phyloP scores from a whole-genome alignment of 2,888 invertebrate genomes.

The Caradrina clavipalpis region DNA sequence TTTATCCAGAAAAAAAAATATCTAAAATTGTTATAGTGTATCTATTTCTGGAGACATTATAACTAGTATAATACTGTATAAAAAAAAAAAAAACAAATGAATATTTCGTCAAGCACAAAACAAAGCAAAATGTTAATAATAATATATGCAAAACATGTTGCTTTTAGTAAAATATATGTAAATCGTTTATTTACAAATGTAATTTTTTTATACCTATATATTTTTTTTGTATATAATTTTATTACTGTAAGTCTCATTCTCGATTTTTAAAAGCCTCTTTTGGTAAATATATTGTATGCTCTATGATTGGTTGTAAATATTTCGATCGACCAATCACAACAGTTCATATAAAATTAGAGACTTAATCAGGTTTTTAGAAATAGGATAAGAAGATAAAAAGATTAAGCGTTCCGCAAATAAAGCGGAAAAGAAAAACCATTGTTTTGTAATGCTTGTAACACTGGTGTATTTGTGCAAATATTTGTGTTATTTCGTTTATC shows the following conservation, averaged over 20 bases:
- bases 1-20: background rate
- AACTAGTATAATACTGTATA: conserved; percentile 1
- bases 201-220: conserved; percentile 8
- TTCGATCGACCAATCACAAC: background rate
- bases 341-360: background rate
- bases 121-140: conserved; percentile 17
- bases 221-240: conserved; percentile 17
- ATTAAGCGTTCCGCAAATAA: too few species aligned
- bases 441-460: background rate
- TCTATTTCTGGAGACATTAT: background rate
- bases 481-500: background rate
- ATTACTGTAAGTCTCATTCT: background rate
- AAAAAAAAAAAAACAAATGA: conserved; percentile 1
- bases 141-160: conserved; percentile 31
- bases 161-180: conserved; percentile 14
- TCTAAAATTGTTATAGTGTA: background rate
- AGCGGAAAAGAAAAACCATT: background rate
- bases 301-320: conserved; percentile 26
- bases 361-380: conserved; percentile 7
- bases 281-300: background rate
- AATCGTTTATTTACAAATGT: conserved; percentile 18
- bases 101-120: conserved; percentile 39
- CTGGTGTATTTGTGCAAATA: background rate
- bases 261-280: conserved; percentile 3
- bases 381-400: background rate